These are phyloP conservation scores for Hoplodrina blanda DNA, from an alignment of 2,888 invertebrate genomes.

Conservation along the genomic window DNA sequence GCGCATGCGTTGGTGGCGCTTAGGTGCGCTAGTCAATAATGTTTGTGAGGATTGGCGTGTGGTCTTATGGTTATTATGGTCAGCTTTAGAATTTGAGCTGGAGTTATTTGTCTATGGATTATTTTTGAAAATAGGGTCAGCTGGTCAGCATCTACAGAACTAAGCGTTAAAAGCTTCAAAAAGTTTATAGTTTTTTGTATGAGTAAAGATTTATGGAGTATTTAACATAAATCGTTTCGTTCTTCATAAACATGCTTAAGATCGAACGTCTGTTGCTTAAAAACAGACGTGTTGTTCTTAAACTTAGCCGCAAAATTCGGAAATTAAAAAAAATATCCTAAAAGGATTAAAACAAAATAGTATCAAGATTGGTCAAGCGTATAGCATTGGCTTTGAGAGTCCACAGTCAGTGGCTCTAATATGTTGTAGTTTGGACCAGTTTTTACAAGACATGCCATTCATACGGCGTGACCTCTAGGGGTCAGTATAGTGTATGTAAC, in stretches of 20 bases:
- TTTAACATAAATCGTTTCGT: too few species aligned
- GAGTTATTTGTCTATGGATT: conserved; percentile 6
- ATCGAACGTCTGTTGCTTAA: too few species aligned
- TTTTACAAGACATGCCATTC: conserved; percentile 40
- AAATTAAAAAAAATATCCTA: too few species aligned
- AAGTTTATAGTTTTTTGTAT: too few species aligned
- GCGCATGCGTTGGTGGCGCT: conserved; percentile 41
- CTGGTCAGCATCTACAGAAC: not conserved
- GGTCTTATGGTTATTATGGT: conserved; percentile 14
- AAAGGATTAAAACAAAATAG: too few species aligned
- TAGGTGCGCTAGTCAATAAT: conserved; percentile 32
- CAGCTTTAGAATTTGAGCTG: not conserved
- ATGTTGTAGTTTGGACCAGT: conserved; percentile 55
- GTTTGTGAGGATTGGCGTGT: conserved; percentile 27
- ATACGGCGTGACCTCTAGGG: conserved; percentile 17
- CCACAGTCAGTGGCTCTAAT: conserved; percentile 23
- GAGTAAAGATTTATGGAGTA: too few species aligned
- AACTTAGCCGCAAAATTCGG: too few species aligned
- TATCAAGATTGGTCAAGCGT: not conserved
- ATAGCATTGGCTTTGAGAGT: conserved; percentile 41
- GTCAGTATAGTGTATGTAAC: conserved; percentile 5
- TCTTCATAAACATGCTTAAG: too few species aligned
- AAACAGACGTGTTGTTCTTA: too few species aligned
- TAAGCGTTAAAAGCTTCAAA: too few species aligned
- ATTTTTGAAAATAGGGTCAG: not conserved